Evolutionary conservation across 2,797 vertebrate genomes (phyloP).

Genomic region (Cyclura pinguis): DNA sequence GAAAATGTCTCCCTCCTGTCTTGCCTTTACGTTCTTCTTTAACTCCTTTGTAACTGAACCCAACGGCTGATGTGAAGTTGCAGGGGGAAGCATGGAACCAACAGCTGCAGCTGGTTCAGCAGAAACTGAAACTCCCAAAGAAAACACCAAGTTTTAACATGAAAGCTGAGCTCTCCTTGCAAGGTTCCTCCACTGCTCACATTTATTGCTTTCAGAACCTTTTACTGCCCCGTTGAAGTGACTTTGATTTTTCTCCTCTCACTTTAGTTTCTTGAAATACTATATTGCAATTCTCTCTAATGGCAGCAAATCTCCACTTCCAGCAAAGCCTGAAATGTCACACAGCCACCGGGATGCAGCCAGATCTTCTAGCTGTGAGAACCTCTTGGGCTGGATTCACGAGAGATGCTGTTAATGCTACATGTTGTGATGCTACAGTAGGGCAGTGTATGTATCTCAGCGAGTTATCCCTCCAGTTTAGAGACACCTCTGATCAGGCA

Average conservation of each 20-base stretch:
- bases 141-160: constrained; percentile 42
- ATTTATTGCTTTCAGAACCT: constrained; percentile 17
- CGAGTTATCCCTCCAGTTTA: not conserved
- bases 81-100: not conserved
- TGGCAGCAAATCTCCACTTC: not conserved
- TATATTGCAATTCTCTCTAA: not conserved
- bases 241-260: not conserved
- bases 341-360: too few species aligned
- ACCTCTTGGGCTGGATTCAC: not conserved
- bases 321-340: not conserved
- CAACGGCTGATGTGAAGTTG: not conserved
- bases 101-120: constrained; percentile 18
- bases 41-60: not conserved
- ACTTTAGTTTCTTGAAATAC: not conserved
- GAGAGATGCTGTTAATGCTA: too few species aligned
- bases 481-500: not conserved
- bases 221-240: not conserved
- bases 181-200: not conserved
- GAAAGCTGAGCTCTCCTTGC: constrained; percentile 28
- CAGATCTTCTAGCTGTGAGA: not conserved
- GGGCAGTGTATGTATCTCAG: too few species aligned
- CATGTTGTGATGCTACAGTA: not conserved
- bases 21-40: constrained; percentile 6
- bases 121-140: constrained; percentile 34
- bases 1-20: constrained; percentile 7